phyloP scores from a whole-genome alignment of 1,140 invertebrate genomes.

The Nautilus pompilius region DNA sequence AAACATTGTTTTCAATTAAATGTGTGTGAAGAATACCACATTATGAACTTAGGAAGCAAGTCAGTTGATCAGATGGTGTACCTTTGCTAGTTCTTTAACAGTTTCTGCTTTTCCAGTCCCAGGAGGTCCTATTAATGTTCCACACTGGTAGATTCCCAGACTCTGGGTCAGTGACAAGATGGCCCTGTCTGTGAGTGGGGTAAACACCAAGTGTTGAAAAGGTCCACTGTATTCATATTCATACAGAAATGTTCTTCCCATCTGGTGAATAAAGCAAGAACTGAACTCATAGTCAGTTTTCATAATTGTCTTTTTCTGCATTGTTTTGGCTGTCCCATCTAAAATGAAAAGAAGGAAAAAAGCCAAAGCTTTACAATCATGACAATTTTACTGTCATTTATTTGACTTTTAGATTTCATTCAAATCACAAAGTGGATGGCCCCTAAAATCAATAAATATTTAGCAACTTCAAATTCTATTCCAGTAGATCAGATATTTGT shows the following conservation, averaged over 20 bases:
- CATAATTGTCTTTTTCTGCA: constrained; percentile 28
- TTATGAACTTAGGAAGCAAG: too few species aligned
- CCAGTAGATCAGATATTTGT: too few species aligned
- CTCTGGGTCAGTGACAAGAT: constrained; percentile 46
- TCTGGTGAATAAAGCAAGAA: constrained; percentile 40
- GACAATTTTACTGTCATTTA: too few species aligned
- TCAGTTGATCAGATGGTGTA: too few species aligned
- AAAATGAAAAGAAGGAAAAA: constrained; percentile 4
- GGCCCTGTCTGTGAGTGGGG: constrained; percentile 46
- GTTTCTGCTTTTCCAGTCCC: constrained; percentile 52
- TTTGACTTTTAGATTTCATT: too few species aligned
- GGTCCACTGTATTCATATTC: constrained; percentile 52
- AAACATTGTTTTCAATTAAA: too few species aligned
- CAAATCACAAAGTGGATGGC: too few species aligned
- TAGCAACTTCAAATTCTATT: too few species aligned
- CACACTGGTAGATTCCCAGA: constrained; percentile 45
- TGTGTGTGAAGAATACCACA: too few species aligned
- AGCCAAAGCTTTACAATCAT: background rate
- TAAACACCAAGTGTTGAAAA: constrained; percentile 31
- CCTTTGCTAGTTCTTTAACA: constrained; percentile 44
- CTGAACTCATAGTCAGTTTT: constrained; percentile 47
- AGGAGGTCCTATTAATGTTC: constrained; percentile 42
- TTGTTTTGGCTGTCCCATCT: constrained; percentile 24
- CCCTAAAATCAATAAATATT: too few species aligned
- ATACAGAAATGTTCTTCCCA: constrained; percentile 41